A percentile compares a stretch with the other conserved stretches of the same genome.
Evolutionary conservation across 2,888 invertebrate species (phyloP).

Genomic region (Lapara coniferarum): DNA sequence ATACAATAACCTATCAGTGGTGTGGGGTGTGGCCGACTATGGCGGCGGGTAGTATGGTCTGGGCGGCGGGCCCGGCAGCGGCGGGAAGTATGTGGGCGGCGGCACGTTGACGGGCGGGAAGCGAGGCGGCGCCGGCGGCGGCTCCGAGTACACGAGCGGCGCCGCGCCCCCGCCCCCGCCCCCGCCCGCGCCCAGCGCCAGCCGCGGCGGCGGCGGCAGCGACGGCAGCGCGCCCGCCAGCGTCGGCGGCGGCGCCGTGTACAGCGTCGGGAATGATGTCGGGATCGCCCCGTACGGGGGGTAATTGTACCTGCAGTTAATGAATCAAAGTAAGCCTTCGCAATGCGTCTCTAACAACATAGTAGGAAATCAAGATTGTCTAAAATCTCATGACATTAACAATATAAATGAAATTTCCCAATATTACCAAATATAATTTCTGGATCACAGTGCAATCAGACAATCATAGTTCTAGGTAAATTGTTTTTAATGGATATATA

Average conservation of each 20-base stretch:
- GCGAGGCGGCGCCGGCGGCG: conserved; percentile 64
- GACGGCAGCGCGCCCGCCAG: conserved; percentile 46
- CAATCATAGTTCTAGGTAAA: too few species aligned
- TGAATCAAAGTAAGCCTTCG: background rate
- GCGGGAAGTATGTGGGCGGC: conserved; percentile 69
- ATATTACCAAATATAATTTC: too few species aligned
- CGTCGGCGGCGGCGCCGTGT: conserved; percentile 66
- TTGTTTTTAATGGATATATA: too few species aligned
- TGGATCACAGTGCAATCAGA: too few species aligned
- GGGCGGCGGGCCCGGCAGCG: conserved; percentile 60
- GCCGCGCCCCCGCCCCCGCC: conserved; percentile 48
- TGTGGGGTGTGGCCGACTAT: conserved; percentile 45
- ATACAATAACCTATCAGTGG: conserved; percentile 53
- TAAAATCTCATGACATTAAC: too few species aligned
- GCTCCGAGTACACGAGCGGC: conserved; percentile 70
- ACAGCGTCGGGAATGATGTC: conserved; percentile 69
- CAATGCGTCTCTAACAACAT: too few species aligned
- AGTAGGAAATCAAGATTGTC: too few species aligned
- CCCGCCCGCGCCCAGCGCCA: conserved; percentile 58
- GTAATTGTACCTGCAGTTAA: conserved; percentile 47
- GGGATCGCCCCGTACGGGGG: conserved; percentile 66
- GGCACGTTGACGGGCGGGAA: conserved; percentile 70
- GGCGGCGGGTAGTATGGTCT: conserved; percentile 76
- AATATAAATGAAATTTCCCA: too few species aligned
- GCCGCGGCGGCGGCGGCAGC: conserved; percentile 60